phyloP scores from a whole-genome alignment of 2,113 vertebrate species.

The Rhynchomys soricoides region DNA sequence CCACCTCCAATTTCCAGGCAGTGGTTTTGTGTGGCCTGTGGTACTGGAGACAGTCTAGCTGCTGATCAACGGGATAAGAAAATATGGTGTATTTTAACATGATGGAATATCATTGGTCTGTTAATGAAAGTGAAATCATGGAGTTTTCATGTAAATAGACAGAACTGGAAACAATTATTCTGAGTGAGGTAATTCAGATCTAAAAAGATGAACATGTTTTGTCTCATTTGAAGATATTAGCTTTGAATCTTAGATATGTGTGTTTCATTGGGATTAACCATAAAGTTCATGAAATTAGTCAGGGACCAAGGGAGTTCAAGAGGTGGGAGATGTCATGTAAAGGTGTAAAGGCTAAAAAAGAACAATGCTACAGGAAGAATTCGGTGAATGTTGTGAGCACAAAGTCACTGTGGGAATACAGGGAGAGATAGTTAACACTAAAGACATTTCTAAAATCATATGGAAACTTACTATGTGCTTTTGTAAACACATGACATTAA shows the following conservation, averaged over 20 bases:
- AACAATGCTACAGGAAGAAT: not conserved
- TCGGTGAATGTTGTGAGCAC: not conserved
- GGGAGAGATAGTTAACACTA: not conserved
- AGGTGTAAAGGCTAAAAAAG: too few species aligned
- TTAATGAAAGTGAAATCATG: not conserved
- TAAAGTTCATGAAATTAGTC: not conserved
- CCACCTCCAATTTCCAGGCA: not conserved
- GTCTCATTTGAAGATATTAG: not conserved
- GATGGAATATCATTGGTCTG: not conserved
- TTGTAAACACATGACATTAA: not conserved
- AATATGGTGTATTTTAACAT: not conserved
- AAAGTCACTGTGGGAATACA: not conserved
- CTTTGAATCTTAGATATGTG: not conserved
- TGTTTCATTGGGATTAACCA: not conserved
- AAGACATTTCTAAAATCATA: not conserved
- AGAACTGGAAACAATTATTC: not conserved
- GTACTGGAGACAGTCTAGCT: not conserved
- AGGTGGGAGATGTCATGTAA: not conserved
- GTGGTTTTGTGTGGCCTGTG: not conserved
- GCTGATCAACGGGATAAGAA: not conserved
- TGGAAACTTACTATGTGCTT: not conserved
- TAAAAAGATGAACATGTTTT: not conserved
- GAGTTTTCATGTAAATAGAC: not conserved
- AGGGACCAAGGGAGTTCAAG: not conserved
- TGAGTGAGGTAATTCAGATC: too few species aligned